Evolutionary conservation across 2,797 vertebrate genomes (phyloP).

Genomic region (Alcedo atthis): DNA sequence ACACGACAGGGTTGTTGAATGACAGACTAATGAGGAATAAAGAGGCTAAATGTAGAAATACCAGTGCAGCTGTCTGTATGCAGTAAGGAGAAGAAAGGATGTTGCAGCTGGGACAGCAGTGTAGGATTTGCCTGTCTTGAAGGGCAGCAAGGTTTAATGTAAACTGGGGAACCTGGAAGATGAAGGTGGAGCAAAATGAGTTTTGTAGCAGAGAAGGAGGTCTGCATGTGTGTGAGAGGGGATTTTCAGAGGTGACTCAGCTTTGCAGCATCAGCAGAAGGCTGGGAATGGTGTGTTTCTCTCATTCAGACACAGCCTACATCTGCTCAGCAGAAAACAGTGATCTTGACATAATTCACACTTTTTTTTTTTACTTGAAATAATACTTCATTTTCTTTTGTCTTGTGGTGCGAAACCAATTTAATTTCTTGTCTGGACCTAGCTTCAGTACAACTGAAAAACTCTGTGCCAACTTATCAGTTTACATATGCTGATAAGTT

Average conservation of each 20-base stretch:
- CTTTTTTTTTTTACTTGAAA: neutral
- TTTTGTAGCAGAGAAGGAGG: neutral
- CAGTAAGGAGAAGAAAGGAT: neutral
- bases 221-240: neutral
- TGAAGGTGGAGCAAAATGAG: neutral
- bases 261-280: neutral
- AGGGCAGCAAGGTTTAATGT: neutral
- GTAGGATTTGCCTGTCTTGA: neutral
- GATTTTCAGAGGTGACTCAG: neutral
- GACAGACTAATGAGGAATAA: neutral
- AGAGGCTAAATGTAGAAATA: neutral
- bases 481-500: slow-evolving; percentile 6
- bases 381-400: neutral
- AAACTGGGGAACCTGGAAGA: neutral
- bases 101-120: neutral
- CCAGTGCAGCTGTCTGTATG: fast-evolving
- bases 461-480: neutral
- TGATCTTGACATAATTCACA: neutral
- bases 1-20: neutral
- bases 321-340: neutral
- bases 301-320: neutral
- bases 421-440: neutral
- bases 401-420: neutral
- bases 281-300: neutral
- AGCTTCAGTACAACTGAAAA: neutral